Percentiles rank a stretch among this genome's conserved stretches.
Conservation (phyloP, 2,797 vertebrate species). For the Tapera naevia region DNA sequence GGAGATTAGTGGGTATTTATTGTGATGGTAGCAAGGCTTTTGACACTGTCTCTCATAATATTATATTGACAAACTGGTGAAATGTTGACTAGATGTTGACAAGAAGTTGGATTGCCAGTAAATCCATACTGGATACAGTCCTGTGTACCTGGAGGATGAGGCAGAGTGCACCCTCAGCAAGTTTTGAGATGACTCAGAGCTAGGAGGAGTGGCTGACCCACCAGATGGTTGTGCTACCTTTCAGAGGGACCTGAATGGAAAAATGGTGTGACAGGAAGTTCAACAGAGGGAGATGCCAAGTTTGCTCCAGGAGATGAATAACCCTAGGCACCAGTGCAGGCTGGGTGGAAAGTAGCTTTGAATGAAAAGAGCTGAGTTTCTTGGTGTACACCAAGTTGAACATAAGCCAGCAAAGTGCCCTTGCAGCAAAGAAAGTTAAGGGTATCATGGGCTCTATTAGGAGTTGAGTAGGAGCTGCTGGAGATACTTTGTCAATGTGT, state of each 20-base stretch:
- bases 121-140: neutral
- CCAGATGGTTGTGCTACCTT: neutral
- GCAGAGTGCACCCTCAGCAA: neutral
- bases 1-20: neutral
- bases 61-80: neutral
- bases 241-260: neutral
- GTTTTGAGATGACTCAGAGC: neutral
- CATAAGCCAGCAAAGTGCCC: neutral
- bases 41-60: too few relatives aligned
- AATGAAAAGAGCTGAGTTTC: neutral
- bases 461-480: neutral
- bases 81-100: neutral
- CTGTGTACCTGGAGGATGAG: neutral
- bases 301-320: neutral
- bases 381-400: neutral
- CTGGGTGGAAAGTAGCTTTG: neutral
- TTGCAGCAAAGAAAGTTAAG: neutral
- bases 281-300: neutral
- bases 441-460: neutral
- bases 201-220: neutral
- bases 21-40: neutral
- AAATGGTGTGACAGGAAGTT: neutral
- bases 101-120: neutral
- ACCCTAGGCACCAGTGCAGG: neutral
- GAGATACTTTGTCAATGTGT: neutral